Evolutionary conservation across 2,797 vertebrate genomes (phyloP), one percentile per base, ranked within the genome.

Genomic region (Lepidocolaptes lacrymiger): DNA sequence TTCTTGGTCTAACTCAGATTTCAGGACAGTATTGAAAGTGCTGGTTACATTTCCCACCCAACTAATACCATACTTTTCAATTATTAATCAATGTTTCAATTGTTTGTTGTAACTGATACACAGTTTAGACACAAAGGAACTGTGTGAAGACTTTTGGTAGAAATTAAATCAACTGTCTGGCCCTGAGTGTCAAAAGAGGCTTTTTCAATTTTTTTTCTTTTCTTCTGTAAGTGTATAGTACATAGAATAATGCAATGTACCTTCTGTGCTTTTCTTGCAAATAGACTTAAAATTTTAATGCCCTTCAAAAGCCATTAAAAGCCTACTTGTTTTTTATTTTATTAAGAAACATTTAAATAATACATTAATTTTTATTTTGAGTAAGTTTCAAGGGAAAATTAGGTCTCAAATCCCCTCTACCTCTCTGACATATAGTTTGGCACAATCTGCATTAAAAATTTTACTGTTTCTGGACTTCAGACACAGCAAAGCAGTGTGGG

Each of bases 211-310:
- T 52, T 86, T 26, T 46, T 46, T 87, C 27, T 88, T 85, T 82
- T 77, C 23, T 44, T 28, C 34, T 80, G 3, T 28, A 66, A 44
- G 21, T 54, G 19, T 67, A 20, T 17, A 85, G 86, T 62, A 51
- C 8, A 44, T 7, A n/a, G n/a, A 75, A 36, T 49, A 69, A 88
- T 54, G 39, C 6, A 3, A 2, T 54, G 32, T 6, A 62, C 3
- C 32, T 74, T 85, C 68, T 83, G n/a, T 83, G 46, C 14, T 94
- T 88, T 80, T 86, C 30, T 59, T 88, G 37, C 15, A 92, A 79
- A 83, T n/a, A 69, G 43, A 17, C 43, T 92, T 95, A 69, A 95
- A 94, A 96, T 67, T 89, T 87, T 96, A 89, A 94, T 90, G 52
- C 2, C 27, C 20, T 91, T 23, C 56, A 79, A 92, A 86, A 89